Base-by-base conservation (phyloP, 2,797 vertebrate genomes). In the Takifugu ocellatus region DNA sequence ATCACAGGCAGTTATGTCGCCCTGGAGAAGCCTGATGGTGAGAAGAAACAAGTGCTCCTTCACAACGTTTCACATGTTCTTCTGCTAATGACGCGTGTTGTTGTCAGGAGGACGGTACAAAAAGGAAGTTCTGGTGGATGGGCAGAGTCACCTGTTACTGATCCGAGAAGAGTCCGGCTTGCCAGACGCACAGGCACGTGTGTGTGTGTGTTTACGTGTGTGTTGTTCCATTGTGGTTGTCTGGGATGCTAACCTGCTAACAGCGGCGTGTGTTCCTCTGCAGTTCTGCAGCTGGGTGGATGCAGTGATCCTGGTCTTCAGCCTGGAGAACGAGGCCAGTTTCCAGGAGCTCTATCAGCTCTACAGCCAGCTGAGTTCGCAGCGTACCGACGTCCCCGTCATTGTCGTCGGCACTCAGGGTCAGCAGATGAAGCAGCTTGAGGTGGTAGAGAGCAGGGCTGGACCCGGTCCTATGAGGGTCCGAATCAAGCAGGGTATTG, bases 271-370 rank as follows among this genome's bases (percentile, higher is more conserved):
- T 50, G 12, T 5, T 54, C 25, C 29, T 48, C 51, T 83, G 26
- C 88, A 97, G 96, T 96, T 98, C 85, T 89, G 94, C 87, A 92
- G 90, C 88, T 98, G 96, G 96, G 93, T 92, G 2, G 96, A 98
- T 42, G 95, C 93, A 0, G 92, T 96, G 63, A 91, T 98, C 79
- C 91, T 98, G 70, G 94, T 98, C 78, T 98, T 98, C 80, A 98
- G 96, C 70, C 86, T 98, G 91, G 96, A 98, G 85, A 95, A 94
- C 0, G 95, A 98, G 79, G 85, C 86, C 82, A 98, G 94, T 64
- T 98, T 98, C 77, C 89, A 94, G 89, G 94, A 96, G 51, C 92
- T 94, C 59, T 91, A 93, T 51, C 91, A 82, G 72, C 89, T 92
- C 54, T 95, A 94, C 43, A 87, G 88, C 51, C 91, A 93, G 75